Percentiles rank a stretch among this genome's conserved stretches.
Conservation (phyloP, 2,113 vertebrate species). For the Monopterus albus region DNA sequence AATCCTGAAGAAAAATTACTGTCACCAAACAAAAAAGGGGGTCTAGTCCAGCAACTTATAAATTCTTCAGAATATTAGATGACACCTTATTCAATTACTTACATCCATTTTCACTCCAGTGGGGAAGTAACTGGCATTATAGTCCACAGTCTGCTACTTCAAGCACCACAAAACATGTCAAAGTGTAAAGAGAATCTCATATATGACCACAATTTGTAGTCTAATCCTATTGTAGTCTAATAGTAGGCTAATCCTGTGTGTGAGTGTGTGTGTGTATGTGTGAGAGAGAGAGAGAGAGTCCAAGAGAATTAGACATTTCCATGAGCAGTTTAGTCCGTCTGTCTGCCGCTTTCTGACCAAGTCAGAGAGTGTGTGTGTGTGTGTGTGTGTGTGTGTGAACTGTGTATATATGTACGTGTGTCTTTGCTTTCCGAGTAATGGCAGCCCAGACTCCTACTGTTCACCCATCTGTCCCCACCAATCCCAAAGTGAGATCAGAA, state of each 20-base stretch:
- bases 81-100: no score
- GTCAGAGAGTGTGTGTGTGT: constrained; percentile 38
- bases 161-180: not conserved
- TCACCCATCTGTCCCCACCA: constrained; percentile 78
- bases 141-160: no score
- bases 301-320: constrained; percentile 30
- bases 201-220: no score
- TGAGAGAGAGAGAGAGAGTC: constrained; percentile 11
- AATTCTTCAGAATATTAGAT: no score
- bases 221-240: no score
- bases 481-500: constrained; percentile 75
- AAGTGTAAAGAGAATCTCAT: no score
- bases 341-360: constrained; percentile 59
- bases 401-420: constrained; percentile 52
- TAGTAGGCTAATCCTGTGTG: constrained; percentile 46
- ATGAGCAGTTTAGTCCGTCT: constrained; percentile 45
- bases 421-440: constrained; percentile 55
- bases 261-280: constrained; percentile 14
- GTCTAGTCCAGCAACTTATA: no score
- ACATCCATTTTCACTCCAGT: no score
- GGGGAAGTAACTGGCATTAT: no score
- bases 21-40: no score
- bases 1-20: no score
- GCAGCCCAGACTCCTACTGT: constrained; percentile 75
- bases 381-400: constrained; percentile 42